A percentile compares a stretch with the other conserved stretches of the same genome.
These are phyloP conservation scores for Andrena cerasifolii DNA, from an alignment of 1,140 invertebrate genomes.

Conservation along the genomic window DNA sequence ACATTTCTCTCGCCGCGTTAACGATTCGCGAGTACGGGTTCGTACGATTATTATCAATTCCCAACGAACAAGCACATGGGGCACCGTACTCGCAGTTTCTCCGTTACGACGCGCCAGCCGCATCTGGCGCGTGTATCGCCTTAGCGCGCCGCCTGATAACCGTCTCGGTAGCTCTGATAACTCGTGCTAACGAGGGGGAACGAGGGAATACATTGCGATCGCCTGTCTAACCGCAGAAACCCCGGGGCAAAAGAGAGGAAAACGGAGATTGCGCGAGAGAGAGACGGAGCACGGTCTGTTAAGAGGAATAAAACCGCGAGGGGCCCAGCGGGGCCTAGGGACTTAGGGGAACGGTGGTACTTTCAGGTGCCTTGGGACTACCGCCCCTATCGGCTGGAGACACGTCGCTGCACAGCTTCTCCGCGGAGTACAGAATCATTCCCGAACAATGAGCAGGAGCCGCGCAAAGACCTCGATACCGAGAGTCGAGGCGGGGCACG, in stretches of 20 bases:
- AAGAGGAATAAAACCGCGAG: constrained; percentile 9
- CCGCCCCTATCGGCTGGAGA: constrained; percentile 73
- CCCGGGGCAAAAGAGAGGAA: constrained; percentile 21
- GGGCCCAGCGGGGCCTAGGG: constrained; percentile 43
- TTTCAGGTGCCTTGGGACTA: constrained; percentile 79
- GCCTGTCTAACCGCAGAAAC: constrained; percentile 7
- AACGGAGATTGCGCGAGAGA: constrained; percentile 18
- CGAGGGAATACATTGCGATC: constrained; percentile 5
- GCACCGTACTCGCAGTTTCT: constrained; percentile 76
- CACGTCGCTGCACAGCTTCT: constrained; percentile 75
- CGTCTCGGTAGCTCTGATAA: neutral
- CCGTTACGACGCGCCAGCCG: constrained; percentile 58
- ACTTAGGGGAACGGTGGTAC: constrained; percentile 76
- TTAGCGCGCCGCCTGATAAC: neutral
- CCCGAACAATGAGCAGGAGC: constrained; percentile 75
- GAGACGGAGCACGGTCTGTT: neutral
- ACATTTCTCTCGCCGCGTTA: neutral
- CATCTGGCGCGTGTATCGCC: constrained; percentile 7
- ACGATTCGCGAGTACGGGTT: neutral
- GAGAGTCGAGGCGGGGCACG: constrained; percentile 19
- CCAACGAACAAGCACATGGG: constrained; percentile 21
- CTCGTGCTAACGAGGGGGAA: too few relatives aligned
- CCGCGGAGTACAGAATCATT: constrained; percentile 79
- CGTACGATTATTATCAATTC: constrained; percentile 7
- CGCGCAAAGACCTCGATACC: constrained; percentile 45